Evolutionary conservation across 2,888 invertebrate species (phyloP), one percentile per base, ranked within the genome.

Genomic region (Drosophila nr. perissopoda): DNA sequence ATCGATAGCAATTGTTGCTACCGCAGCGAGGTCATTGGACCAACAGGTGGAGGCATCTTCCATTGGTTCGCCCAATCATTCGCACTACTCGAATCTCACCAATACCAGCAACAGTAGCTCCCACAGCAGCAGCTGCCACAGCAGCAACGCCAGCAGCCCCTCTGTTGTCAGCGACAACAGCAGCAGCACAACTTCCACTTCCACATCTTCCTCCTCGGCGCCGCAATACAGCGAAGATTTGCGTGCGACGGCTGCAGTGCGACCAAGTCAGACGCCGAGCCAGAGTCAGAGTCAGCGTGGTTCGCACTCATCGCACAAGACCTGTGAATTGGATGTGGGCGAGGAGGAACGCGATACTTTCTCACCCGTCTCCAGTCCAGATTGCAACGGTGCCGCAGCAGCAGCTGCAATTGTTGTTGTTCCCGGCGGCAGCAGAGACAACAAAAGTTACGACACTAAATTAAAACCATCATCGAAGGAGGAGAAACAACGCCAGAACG

Each of bases 401-500:
- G 56, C 36, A 25, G 18, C 27, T 4, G 27, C 21, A 11, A 60
- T 56, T 33, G 63, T 57, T 52, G 72, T 34, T 33, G 73, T 42
- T 33, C 69, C 62, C 56, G 65, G 61, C 48, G 66, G 64, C 38
- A 76, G 69, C 16, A 62, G 84, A 34, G 92, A 92, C 63, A 91
- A 91, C 63, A 92, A 92, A 25, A 83, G 76, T 34, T 90, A 81
- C 64, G 88, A 90, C 6, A 70, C 59, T 58, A 71, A 76, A 58
- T 25, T 83, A 40, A 83, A 89, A 60, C 81, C 90, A 31, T 84
- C 92, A 2, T 92, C 93, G 5, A 95, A 95, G 89, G 95, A 95
- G 88, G 95, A 95, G 82, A 95, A 95, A 78, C 95, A 95, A 82
- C 93, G 94, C 29, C 94, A 94, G 81, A 95, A 95, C 91, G 95